Percentiles rank a stretch among this genome's conserved stretches.
These are phyloP conservation scores for Muscicapa comitata DNA, from an alignment of 2,797 vertebrate species.

Conservation along the genomic window DNA sequence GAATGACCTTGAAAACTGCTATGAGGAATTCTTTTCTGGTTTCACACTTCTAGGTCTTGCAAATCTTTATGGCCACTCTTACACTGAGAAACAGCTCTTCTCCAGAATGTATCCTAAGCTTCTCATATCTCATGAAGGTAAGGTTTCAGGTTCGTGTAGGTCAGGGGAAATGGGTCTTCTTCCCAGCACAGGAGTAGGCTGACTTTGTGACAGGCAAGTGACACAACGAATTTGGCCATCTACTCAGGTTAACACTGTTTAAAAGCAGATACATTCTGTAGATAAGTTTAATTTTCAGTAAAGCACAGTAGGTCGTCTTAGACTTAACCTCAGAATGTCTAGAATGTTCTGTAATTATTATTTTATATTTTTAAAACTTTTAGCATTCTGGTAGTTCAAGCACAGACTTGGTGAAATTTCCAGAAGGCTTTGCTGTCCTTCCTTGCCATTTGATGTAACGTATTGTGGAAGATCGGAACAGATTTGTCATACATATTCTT, in stretches of 20 bases:
- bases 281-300: not conserved
- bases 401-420: not conserved
- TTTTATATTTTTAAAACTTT: not conserved
- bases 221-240: not conserved
- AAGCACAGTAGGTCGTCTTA: not conserved
- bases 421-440: not conserved
- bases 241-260: not conserved
- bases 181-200: not conserved
- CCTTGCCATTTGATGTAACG: not conserved
- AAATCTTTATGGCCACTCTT: not conserved
- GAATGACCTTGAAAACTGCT: not conserved
- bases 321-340: not conserved
- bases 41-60: not conserved
- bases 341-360: not conserved
- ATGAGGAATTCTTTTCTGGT: not conserved
- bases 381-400: not conserved
- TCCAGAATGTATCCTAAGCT: not conserved
- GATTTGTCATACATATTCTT: not conserved
- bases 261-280: not conserved
- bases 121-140: not conserved
- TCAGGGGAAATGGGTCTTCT: not conserved
- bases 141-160: fast-evolving
- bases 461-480: not conserved
- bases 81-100: not conserved
- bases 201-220: not conserved